Evolutionary conservation across 2,888 invertebrate genomes (phyloP).

Genomic region (Ochlodes sylvanus): DNA sequence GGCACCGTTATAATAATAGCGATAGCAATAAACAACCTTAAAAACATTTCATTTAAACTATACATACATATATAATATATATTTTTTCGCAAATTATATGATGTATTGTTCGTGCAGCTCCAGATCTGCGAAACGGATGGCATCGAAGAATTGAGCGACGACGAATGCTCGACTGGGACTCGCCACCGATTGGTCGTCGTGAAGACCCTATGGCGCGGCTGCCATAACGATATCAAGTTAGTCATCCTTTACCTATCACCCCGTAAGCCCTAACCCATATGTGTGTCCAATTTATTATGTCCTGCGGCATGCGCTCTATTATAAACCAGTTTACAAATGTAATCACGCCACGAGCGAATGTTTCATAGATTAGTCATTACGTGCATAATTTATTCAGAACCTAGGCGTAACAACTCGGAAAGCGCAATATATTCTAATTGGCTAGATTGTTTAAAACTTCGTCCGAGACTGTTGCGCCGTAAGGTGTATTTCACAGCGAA

Average conservation of each 20-base stretch:
- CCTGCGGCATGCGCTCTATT: background rate
- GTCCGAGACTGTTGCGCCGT: conserved; percentile 31
- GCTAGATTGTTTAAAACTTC: conserved; percentile 35
- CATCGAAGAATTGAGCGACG: conserved; percentile 87
- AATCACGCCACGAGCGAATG: conserved; percentile 22
- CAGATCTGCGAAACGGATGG: conserved; percentile 92
- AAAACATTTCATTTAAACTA: too few relatives aligned
- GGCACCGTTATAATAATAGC: too few relatives aligned
- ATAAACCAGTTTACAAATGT: background rate
- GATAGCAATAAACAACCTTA: too few relatives aligned
- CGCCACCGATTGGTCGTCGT: conserved; percentile 91
- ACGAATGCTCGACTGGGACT: conserved; percentile 86
- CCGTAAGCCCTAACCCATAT: too few relatives aligned
- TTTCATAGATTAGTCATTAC: conserved; percentile 14
- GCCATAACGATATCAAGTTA: conserved; percentile 88
- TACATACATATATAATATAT: too few relatives aligned
- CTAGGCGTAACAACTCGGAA: conserved; percentile 26
- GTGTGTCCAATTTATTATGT: background rate
- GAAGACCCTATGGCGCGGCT: conserved; percentile 90
- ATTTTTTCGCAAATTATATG: too few relatives aligned
- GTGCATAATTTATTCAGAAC: conserved; percentile 28
- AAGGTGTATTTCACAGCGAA: conserved; percentile 27
- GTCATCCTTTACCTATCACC: conserved; percentile 43
- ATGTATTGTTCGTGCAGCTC: conserved; percentile 78
- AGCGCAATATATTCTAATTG: conserved; percentile 38